Evolutionary conservation across 2,113 vertebrate species (phyloP).

Genomic region (Pelodiscus sinensis): DNA sequence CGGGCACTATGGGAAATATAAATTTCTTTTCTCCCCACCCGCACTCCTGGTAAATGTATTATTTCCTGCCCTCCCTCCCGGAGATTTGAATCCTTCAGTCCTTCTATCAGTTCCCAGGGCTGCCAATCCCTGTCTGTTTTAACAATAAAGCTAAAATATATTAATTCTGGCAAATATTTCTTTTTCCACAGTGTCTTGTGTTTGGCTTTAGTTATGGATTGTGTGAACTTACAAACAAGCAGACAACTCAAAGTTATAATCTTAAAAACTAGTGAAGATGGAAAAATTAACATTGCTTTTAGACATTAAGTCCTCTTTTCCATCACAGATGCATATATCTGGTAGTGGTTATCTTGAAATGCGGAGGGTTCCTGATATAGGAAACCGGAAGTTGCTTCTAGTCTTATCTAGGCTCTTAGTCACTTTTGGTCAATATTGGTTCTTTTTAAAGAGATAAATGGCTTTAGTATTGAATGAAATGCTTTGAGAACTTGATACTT

Average conservation of each 20-base stretch:
- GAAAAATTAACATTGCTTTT: rapidly evolving
- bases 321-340: neutral
- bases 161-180: neutral
- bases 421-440: rapidly evolving
- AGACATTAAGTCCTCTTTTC: rapidly evolving
- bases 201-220: neutral
- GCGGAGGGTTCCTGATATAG: rapidly evolving
- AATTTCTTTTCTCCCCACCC: neutral
- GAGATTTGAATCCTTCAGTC: neutral
- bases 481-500: rapidly evolving
- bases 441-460: rapidly evolving
- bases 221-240: neutral
- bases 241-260: neutral
- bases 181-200: constrained; percentile 46
- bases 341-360: rapidly evolving
- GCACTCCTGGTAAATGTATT: neutral
- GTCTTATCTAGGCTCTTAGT: rapidly evolving
- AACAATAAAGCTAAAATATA: neutral
- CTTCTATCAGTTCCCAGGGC: rapidly evolving
- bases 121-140: neutral
- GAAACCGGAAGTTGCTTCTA: rapidly evolving
- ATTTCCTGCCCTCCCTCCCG: no score
- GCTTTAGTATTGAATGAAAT: rapidly evolving
- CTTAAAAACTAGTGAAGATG: neutral
- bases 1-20: neutral